phyloP scores from a whole-genome alignment of 1,140 invertebrate species.

The Brachionus rotundiformis region DNA sequence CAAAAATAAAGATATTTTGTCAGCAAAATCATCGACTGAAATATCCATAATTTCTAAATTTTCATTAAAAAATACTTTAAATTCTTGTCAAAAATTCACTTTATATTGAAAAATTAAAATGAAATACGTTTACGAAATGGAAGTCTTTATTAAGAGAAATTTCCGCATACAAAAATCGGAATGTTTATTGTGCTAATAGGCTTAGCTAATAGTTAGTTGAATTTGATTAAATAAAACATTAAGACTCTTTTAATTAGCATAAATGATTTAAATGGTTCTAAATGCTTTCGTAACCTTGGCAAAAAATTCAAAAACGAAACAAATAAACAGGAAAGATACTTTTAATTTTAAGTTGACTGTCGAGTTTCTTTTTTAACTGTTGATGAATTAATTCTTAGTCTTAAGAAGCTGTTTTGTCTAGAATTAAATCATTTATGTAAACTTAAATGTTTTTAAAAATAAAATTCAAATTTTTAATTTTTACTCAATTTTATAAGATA shows the following conservation, averaged over 20 bases:
- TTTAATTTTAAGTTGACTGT: background rate
- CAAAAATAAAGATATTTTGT: background rate
- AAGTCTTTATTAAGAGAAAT: background rate
- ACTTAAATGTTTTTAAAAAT: background rate
- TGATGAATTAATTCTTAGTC: background rate
- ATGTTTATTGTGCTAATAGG: background rate
- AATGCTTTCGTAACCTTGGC: constrained; percentile 35
- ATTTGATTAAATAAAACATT: constrained; percentile 4
- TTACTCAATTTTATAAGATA: too few species aligned
- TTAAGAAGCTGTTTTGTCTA: background rate
- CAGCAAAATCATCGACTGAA: background rate
- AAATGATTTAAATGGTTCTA: constrained; percentile 24
- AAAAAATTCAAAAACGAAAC: constrained; percentile 17
- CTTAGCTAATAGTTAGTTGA: background rate
- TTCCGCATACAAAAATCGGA: background rate
- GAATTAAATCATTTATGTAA: background rate
- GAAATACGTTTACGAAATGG: background rate
- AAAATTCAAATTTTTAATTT: background rate
- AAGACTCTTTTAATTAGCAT: constrained; percentile 10
- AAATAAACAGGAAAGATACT: constrained; percentile 46
- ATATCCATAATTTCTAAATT: background rate
- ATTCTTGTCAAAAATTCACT: background rate
- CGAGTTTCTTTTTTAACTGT: constrained; percentile 6
- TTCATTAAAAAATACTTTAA: background rate
- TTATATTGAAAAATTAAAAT: background rate